Conservation (phyloP, 2,888 invertebrate genomes). For the Caradrina kadenii region DNA sequence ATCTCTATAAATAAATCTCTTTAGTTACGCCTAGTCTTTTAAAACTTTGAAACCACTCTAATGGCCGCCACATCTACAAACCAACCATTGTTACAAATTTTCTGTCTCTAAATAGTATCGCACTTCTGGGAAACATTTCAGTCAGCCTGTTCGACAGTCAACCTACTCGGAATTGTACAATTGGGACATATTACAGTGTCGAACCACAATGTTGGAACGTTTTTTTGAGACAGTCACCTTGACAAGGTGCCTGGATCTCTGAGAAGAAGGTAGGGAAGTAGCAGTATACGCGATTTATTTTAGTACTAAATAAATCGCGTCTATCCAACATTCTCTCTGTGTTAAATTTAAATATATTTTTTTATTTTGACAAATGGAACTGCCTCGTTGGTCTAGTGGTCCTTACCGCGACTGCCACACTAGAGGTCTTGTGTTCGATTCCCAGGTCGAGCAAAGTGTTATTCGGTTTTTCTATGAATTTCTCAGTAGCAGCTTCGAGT, state of each 20-base stretch:
- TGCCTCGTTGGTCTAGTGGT: no score
- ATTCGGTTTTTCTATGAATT: no score
- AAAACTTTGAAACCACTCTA: not conserved
- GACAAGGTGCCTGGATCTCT: not conserved
- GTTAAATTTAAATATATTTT: no score
- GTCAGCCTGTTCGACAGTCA: slow-evolving; percentile 11
- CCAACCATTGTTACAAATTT: slow-evolving; percentile 23
- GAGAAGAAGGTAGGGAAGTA: not conserved
- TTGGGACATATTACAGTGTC: slow-evolving; percentile 35
- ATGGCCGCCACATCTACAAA: slow-evolving; percentile 6
- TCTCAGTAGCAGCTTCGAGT: no score
- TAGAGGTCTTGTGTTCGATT: no score
- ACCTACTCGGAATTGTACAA: slow-evolving; percentile 24
- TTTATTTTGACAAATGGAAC: no score
- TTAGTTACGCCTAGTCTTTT: no score
- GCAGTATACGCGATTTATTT: not conserved
- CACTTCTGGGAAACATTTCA: slow-evolving; percentile 44
- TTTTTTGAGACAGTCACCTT: not conserved
- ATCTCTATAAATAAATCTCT: no score
- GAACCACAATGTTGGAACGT: not conserved
- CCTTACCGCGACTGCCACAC: no score
- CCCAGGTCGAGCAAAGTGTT: no score
- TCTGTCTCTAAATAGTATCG: slow-evolving; percentile 19
- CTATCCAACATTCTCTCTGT: no score
- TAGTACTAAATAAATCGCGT: not conserved